phyloP scores from a whole-genome alignment of 2,797 vertebrate species.

The Anas bernieri region DNA sequence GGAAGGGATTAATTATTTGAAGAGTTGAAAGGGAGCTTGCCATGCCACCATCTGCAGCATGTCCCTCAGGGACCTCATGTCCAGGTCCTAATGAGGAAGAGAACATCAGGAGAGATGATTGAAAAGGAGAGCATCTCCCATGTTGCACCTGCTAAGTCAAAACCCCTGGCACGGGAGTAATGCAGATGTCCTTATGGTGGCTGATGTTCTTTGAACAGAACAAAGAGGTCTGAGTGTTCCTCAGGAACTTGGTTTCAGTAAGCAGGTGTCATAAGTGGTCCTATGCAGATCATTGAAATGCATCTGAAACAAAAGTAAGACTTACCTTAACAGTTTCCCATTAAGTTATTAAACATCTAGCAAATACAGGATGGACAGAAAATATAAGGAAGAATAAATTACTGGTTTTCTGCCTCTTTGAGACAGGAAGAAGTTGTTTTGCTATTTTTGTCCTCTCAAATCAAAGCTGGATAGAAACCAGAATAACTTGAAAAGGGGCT shows the following conservation, averaged over 20 bases:
- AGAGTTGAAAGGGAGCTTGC: not conserved
- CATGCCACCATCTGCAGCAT: not conserved
- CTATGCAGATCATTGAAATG: not conserved
- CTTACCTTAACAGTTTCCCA: not conserved
- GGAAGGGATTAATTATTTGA: not conserved
- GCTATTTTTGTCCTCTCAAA: not conserved
- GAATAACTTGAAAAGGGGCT: not conserved
- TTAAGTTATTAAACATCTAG: not conserved
- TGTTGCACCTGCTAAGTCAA: not conserved
- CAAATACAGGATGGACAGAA: not conserved
- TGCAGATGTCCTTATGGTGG: not conserved
- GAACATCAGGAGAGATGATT: not conserved
- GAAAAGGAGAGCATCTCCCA: not conserved
- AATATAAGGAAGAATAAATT: not conserved
- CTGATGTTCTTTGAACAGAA: not conserved
- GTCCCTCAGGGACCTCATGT: not conserved
- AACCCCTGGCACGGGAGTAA: not conserved
- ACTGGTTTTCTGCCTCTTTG: not conserved
- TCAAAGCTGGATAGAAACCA: not conserved
- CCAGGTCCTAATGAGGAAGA: not conserved
- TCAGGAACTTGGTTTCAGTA: not conserved
- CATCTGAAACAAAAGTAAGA: not conserved
- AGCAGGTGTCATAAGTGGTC: not conserved
- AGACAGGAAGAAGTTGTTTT: not conserved
- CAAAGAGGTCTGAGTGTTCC: not conserved